phyloP scores from a whole-genome alignment of 2,888 invertebrate genomes.

The Nematopogon swammerdamellus region DNA sequence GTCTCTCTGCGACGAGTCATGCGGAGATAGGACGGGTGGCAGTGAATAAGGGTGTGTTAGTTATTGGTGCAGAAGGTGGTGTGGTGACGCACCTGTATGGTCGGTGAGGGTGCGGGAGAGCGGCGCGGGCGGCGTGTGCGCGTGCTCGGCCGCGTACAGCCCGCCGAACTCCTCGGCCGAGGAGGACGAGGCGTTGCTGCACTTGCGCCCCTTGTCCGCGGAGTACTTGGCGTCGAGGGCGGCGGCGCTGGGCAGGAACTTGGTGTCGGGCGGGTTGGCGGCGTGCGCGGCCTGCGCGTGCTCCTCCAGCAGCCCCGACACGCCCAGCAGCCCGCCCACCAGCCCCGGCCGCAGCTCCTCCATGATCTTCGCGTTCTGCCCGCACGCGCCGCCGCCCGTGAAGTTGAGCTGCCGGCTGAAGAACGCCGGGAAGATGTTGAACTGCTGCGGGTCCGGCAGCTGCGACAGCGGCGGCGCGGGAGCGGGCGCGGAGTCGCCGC shows the following conservation, averaged over 20 bases:
- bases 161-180: conserved; percentile 88
- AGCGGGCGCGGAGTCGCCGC: conserved; percentile 30
- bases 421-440: conserved; percentile 89
- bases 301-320: conserved; percentile 76
- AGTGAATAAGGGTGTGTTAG: too few species aligned
- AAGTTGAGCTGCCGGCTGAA: conserved; percentile 88
- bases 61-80: not conserved
- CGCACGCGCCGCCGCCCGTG: conserved; percentile 64
- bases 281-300: conserved; percentile 55
- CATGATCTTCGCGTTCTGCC: conserved; percentile 77
- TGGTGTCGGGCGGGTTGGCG: conserved; percentile 52
- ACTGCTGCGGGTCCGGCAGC: conserved; percentile 72
- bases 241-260: conserved; percentile 49
- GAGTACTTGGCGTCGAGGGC: conserved; percentile 51
- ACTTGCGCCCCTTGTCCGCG: conserved; percentile 63
- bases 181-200: conserved; percentile 72
- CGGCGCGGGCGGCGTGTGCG: conserved; percentile 65
- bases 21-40: too few species aligned
- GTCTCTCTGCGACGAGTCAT: too few species aligned
- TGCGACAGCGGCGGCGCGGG: conserved; percentile 55
- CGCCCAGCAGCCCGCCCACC: conserved; percentile 73
- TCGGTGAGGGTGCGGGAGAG: conserved; percentile 54
- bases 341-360: conserved; percentile 83
- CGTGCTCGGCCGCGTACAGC: conserved; percentile 72
- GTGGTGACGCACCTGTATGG: conserved; percentile 51